Conservation (phyloP, 2,113 vertebrate species). For the Propithecus coquereli region DNA sequence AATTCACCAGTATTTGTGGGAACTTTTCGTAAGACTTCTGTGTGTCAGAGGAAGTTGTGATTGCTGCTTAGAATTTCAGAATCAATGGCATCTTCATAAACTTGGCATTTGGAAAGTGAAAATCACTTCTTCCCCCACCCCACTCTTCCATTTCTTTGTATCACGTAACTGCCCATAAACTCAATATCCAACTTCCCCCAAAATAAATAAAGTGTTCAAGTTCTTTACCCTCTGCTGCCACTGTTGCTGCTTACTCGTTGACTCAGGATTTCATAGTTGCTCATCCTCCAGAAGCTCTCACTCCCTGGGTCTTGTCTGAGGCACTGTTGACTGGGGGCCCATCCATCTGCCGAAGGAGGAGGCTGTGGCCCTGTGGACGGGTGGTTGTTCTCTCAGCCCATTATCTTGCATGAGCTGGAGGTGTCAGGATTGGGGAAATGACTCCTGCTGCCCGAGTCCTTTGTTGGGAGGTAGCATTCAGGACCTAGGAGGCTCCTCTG, state of each 20-base stretch:
- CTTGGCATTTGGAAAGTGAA: not conserved
- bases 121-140: not conserved
- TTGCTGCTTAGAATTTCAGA: not conserved
- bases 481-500: not conserved
- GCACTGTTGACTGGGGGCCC: not conserved
- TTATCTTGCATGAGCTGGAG: too few relatives aligned
- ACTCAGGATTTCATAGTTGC: not conserved
- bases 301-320: not conserved
- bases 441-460: not conserved
- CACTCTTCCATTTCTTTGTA: not conserved
- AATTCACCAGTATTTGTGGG: not conserved
- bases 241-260: not conserved
- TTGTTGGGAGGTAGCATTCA: not conserved
- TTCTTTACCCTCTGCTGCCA: not conserved
- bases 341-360: not conserved
- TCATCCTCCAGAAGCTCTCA: not conserved
- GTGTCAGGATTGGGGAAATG: not conserved
- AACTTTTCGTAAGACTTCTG: not conserved
- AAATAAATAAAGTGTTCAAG: not conserved
- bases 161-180: not conserved
- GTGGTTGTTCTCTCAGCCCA: not conserved
- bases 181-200: not conserved
- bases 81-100: not conserved
- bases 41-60: not conserved
- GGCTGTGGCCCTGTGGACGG: not conserved